phyloP scores from a whole-genome alignment of 2,797 vertebrate species.

The Peromyscus eremicus region DNA sequence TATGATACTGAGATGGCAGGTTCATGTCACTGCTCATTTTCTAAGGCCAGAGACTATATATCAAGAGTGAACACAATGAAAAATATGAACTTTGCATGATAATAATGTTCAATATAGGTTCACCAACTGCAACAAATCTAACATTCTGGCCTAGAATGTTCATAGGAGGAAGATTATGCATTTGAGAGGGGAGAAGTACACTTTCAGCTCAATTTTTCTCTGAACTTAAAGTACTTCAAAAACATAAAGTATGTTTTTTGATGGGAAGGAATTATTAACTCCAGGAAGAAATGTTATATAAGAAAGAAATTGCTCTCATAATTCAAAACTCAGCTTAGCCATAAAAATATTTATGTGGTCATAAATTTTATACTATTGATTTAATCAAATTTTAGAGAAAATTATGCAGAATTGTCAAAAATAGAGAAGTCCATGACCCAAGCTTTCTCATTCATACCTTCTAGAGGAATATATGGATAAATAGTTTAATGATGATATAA shows the following conservation, averaged over 20 bases:
- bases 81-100: not conserved
- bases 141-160: not conserved
- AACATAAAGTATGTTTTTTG: conserved; percentile 2
- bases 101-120: not conserved
- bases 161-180: not conserved
- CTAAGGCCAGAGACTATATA: not conserved
- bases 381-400: conserved; percentile 56
- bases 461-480: not conserved
- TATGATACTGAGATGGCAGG: not conserved
- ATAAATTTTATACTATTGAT: conserved; percentile 55
- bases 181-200: not conserved
- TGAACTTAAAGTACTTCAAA: not conserved
- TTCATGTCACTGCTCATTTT: not conserved
- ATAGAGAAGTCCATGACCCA: not conserved
- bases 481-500: not conserved
- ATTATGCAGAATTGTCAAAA: not conserved
- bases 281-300: conserved; percentile 6
- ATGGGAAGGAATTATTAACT: conserved; percentile 55
- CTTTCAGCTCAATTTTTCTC: not conserved
- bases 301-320: conserved; percentile 39
- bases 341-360: conserved; percentile 35
- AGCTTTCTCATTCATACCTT: not conserved
- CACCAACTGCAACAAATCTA: not conserved
- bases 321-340: conserved; percentile 39
- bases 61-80: not conserved